Percentiles rank a stretch among this genome's conserved stretches.
These are phyloP conservation scores for Babyrousa celebensis DNA, from an alignment of 2,797 vertebrate species.

Conservation along the genomic window DNA sequence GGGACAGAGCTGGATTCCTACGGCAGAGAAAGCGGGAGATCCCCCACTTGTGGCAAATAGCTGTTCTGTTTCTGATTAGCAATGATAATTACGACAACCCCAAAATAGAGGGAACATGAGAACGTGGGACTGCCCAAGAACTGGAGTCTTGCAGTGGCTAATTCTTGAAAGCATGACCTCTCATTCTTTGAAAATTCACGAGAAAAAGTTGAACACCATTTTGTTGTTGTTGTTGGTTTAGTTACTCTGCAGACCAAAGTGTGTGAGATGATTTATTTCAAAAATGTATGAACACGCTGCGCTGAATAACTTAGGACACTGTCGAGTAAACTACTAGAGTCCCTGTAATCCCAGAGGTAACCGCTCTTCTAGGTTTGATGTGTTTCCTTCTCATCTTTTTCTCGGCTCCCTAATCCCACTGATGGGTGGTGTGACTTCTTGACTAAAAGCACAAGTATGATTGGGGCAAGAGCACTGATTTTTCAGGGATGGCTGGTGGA, in stretches of 20 bases:
- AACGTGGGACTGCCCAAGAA: conserved; percentile 14
- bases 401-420: conserved; percentile 53
- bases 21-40: background rate
- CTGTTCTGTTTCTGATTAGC: conserved; percentile 20
- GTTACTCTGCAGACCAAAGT: conserved; percentile 24
- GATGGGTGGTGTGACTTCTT: conserved; percentile 45
- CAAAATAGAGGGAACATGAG: background rate
- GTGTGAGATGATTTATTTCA: background rate
- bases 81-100: background rate
- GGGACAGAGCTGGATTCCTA: background rate
- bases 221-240: conserved; percentile 25
- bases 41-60: background rate
- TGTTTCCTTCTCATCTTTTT: conserved; percentile 27
- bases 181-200: conserved; percentile 60
- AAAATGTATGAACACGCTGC: background rate
- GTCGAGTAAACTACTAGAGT: background rate
- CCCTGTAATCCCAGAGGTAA: conserved; percentile 19
- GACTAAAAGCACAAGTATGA: conserved; percentile 59
- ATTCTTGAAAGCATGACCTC: conserved; percentile 33
- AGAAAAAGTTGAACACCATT: background rate
- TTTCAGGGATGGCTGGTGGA: conserved; percentile 76
- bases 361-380: conserved; percentile 17
- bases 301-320: conserved; percentile 52
- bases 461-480: conserved; percentile 76
- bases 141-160: background rate